phyloP scores from a whole-genome alignment of 2,113 vertebrate genomes.

The Poeciliopsis prolifica region DNA sequence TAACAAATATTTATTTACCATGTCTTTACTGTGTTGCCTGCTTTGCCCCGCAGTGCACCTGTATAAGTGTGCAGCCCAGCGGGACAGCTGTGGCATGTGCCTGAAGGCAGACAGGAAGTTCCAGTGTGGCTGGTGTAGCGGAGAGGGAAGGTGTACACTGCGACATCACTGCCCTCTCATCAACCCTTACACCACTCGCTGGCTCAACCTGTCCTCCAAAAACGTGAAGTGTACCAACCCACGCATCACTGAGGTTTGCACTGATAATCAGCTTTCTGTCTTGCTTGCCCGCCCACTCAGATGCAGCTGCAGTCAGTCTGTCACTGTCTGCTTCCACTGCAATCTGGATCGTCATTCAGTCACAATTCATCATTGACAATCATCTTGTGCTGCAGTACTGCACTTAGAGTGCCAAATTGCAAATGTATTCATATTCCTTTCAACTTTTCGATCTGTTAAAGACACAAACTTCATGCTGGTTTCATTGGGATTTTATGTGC shows the following conservation, averaged over 20 bases:
- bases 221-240: conserved; percentile 98
- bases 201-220: conserved; percentile 91
- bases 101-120: conserved; percentile 95
- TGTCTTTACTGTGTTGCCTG: background rate
- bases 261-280: conserved; percentile 16
- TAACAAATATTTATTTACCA: background rate
- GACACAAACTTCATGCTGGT: background rate
- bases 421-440: background rate
- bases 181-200: conserved; percentile 83
- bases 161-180: conserved; percentile 84
- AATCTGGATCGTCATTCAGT: background rate
- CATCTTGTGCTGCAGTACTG: background rate
- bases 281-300: conserved; percentile 22
- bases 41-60: conserved; percentile 86
- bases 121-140: conserved; percentile 94
- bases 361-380: background rate
- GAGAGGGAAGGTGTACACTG: conserved; percentile 87
- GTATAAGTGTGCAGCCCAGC: conserved; percentile 95
- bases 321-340: conserved; percentile 9
- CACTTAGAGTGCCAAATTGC: background rate
- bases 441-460: background rate
- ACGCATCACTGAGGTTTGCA: conserved; percentile 93
- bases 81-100: conserved; percentile 97
- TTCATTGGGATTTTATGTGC: background rate
- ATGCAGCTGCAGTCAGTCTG: conserved; percentile 20